Evolutionary conservation across 2,113 vertebrate species (phyloP), one percentile per base, ranked within the genome.

Genomic region (Psilopogon haemacephalus): DNA sequence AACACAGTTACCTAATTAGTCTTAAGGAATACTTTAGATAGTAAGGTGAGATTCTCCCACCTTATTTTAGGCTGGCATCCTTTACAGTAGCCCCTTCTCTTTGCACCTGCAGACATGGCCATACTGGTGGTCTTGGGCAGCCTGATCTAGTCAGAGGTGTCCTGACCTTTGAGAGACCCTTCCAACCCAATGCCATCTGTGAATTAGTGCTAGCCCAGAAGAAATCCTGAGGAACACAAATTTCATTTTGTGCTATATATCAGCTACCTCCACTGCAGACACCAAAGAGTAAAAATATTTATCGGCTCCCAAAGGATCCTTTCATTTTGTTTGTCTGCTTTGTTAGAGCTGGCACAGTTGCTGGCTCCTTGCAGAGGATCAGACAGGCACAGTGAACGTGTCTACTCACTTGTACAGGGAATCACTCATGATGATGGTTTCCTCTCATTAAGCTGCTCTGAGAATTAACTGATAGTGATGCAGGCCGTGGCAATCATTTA

Each of bases 401-500:
- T 80, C 38, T 35, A 4, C 87, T 95, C 38, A 2, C 27, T 78
- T 16, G 44, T 19, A 32, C 58, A 55, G 77, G 56, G 64, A 83
- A 76, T 85, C 81, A 40, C 68, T 84, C 82, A 54, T 62, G 88
- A 75, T 69, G 71, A 69, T 62, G 60, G 44, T 68, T 88, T 88
- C 64, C 75, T 86, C 24, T 84, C 85, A 79, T 88, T 69, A 81
- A 90, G 55, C 62, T 60, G 37, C 75, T 94, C 38, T 11, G 77
- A 89, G 78, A 89, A 89, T 83, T 30, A 60, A 67, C 55, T 11
- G 69, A 38, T n/a, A 59, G 55, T 9, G 2, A 86, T 67, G 72
- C 77, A 52, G 69, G 81, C 78, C 69, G 84, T 7, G 35, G 86
- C 88, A 95, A 96, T 95, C 95, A 89, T 86, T 94, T 89, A 94